Conservation (phyloP, 1,140 invertebrate genomes). For the Drosophila obscura region DNA sequence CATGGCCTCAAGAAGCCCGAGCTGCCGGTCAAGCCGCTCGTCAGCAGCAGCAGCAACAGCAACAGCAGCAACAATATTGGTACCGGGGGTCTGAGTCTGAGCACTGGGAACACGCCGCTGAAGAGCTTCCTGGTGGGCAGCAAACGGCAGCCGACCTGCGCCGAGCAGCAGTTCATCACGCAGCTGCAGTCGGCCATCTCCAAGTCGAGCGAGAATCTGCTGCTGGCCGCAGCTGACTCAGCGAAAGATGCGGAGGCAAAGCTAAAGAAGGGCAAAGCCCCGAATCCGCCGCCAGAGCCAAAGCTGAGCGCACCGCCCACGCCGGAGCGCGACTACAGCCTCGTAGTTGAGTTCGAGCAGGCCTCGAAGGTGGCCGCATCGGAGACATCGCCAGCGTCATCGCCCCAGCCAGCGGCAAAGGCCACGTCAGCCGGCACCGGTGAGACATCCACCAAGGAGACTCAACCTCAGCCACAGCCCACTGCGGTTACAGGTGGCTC, state of each 20-base stretch:
- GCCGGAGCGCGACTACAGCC: slow-evolving; percentile 78
- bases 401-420: slow-evolving; percentile 27
- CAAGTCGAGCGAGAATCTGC: slow-evolving; percentile 69
- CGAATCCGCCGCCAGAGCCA: slow-evolving; percentile 85
- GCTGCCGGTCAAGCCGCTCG: slow-evolving; percentile 86
- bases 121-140: slow-evolving; percentile 56
- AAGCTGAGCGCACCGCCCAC: slow-evolving; percentile 79
- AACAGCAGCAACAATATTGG: slow-evolving; percentile 14
- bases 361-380: slow-evolving; percentile 45
- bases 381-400: too few relatives aligned
- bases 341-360: slow-evolving; percentile 76
- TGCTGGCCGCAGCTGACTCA: slow-evolving; percentile 54
- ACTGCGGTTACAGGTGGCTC: neutral
- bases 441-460: slow-evolving; percentile 17
- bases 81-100: slow-evolving; percentile 1
- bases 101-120: slow-evolving; percentile 31
- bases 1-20: slow-evolving; percentile 88
- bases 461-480: neutral
- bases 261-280: slow-evolving; percentile 85
- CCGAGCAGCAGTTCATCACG: slow-evolving; percentile 84
- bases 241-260: slow-evolving; percentile 54
- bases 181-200: slow-evolving; percentile 84
- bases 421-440: slow-evolving; percentile 13
- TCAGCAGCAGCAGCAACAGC: slow-evolving; percentile 43
- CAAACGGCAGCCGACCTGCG: slow-evolving; percentile 61